phyloP scores from a whole-genome alignment of 2,888 invertebrate genomes.

The Synanthedon tipuliformis region DNA sequence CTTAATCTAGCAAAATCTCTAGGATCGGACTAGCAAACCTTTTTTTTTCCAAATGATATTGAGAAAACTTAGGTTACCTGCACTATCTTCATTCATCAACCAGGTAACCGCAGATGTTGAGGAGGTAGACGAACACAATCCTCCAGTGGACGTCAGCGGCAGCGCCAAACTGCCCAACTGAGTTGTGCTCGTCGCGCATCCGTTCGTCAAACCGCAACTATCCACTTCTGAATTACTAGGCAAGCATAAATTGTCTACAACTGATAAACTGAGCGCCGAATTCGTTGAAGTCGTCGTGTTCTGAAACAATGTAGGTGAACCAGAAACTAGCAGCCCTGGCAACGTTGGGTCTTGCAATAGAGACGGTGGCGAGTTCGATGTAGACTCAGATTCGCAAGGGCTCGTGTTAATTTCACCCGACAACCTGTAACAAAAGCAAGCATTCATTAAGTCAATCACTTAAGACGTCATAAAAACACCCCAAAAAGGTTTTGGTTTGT shows the following conservation, averaged over 20 bases:
- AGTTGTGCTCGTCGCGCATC: constrained; percentile 41
- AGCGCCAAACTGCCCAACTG: constrained; percentile 43
- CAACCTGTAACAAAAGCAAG: constrained; percentile 35
- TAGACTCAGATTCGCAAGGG: constrained; percentile 73
- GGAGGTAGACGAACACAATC: constrained; percentile 49
- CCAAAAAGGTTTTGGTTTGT: constrained; percentile 12
- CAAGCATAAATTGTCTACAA: constrained; percentile 41
- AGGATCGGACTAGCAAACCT: too few relatives aligned
- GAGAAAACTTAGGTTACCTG: constrained; percentile 29
- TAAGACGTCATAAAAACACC: constrained; percentile 10
- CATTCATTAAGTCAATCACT: neutral
- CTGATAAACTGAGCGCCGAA: constrained; percentile 28
- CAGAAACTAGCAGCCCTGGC: constrained; percentile 56
- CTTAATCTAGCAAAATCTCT: too few relatives aligned
- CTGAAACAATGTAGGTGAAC: constrained; percentile 53
- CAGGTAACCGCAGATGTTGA: constrained; percentile 62
- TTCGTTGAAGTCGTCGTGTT: constrained; percentile 42
- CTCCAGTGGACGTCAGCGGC: constrained; percentile 50
- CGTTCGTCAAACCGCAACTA: constrained; percentile 50
- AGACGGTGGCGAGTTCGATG: constrained; percentile 71
- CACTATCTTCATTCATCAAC: constrained; percentile 70
- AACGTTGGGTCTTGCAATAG: constrained; percentile 54
- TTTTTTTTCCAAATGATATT: too few relatives aligned
- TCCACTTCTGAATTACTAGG: constrained; percentile 38
- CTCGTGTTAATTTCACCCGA: constrained; percentile 63